These are phyloP conservation scores for Tetraneura akinire DNA, from an alignment of 1,140 invertebrate genomes.

Conservation along the genomic window DNA sequence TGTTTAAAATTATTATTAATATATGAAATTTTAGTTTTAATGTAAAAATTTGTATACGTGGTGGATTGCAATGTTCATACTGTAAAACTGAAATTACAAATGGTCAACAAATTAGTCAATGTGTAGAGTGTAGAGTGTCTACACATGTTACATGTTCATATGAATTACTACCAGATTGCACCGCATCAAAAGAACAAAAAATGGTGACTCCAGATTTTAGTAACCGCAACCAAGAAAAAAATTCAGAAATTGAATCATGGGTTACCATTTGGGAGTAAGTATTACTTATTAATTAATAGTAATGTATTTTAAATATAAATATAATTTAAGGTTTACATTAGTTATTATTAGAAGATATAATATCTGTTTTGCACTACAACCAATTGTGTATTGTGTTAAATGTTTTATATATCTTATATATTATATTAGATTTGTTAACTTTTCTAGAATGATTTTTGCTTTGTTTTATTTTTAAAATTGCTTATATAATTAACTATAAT, in stretches of 20 bases:
- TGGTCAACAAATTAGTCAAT: slow-evolving; percentile 38
- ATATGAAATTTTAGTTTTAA: slow-evolving; percentile 34
- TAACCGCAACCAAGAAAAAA: background rate
- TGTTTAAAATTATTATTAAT: background rate
- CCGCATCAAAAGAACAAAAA: background rate
- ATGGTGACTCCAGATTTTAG: background rate
- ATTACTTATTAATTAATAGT: background rate
- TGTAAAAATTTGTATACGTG: slow-evolving; percentile 40
- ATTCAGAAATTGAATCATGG: slow-evolving; percentile 38
- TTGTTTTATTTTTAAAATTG: too few species aligned
- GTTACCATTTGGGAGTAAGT: slow-evolving; percentile 46
- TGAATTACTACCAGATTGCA: slow-evolving; percentile 30
- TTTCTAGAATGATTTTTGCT: too few species aligned
- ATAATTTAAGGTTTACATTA: too few species aligned
- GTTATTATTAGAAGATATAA: too few species aligned
- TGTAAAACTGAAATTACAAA: slow-evolving; percentile 31
- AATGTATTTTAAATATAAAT: too few species aligned
- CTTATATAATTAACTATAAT: background rate
- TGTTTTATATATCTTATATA: too few species aligned
- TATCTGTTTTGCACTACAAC: too few species aligned
- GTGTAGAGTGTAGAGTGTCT: slow-evolving; percentile 38
- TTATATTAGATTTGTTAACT: too few species aligned
- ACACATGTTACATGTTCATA: slow-evolving; percentile 41
- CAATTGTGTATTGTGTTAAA: too few species aligned
- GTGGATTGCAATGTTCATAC: slow-evolving; percentile 28